A percentile compares a stretch with the other conserved stretches of the same genome.
These are phyloP conservation scores for Sitobion miscanthi DNA, from an alignment of 1,140 invertebrate species.

Conservation along the genomic window DNA sequence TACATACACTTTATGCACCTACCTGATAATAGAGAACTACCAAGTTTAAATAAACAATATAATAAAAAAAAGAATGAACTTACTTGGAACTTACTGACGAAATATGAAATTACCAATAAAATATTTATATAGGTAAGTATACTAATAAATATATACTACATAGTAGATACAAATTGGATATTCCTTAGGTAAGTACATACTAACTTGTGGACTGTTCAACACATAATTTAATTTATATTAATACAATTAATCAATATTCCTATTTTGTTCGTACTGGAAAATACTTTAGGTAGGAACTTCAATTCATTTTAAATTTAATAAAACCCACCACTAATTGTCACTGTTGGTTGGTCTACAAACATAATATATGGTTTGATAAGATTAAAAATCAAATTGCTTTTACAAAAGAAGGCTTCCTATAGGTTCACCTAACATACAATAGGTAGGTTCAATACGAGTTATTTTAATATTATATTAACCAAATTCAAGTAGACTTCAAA, in stretches of 20 bases:
- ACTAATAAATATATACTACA: background rate
- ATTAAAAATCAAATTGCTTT: constrained; percentile 9
- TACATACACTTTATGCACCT: background rate
- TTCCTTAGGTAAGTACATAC: background rate
- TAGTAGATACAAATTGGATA: background rate
- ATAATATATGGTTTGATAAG: background rate
- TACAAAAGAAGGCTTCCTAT: background rate
- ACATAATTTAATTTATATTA: background rate
- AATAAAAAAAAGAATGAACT: too few relatives aligned
- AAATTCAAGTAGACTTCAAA: background rate
- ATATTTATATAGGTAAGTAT: too few relatives aligned
- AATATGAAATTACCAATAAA: too few relatives aligned
- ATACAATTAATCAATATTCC: background rate
- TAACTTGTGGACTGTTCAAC: background rate
- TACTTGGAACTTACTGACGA: too few relatives aligned
- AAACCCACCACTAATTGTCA: background rate
- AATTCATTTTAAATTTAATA: background rate
- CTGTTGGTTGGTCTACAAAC: background rate
- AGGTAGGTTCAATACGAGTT: background rate
- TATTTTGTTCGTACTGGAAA: background rate
- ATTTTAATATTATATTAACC: background rate
- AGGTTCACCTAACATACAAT: too few relatives aligned
- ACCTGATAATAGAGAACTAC: too few relatives aligned
- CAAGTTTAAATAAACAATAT: too few relatives aligned
- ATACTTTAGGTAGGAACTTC: background rate